phyloP scores from a whole-genome alignment of 2,888 invertebrate species.

The Lasioglossum vierecki region DNA sequence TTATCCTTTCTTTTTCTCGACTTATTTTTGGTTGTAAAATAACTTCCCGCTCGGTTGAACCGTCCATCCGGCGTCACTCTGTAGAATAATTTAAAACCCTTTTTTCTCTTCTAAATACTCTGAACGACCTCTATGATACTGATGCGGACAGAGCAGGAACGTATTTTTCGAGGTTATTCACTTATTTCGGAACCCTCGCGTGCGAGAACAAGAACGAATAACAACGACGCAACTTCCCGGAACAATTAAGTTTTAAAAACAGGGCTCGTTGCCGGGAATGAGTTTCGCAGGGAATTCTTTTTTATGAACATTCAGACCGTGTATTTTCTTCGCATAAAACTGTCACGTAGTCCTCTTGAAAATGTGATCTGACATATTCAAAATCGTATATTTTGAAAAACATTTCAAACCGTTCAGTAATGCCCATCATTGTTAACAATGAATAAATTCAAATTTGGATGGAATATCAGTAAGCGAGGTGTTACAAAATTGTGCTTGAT shows the following conservation, averaged over 20 bases:
- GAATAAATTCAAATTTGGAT: background rate
- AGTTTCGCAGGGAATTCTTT: background rate
- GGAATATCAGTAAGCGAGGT: background rate
- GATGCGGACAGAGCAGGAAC: background rate
- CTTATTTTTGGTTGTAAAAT: background rate
- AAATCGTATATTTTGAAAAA: background rate
- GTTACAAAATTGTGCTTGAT: conserved; percentile 2
- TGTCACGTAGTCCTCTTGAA: background rate
- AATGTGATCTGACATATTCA: background rate
- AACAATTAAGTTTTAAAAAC: background rate
- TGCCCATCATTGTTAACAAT: background rate
- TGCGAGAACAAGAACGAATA: background rate
- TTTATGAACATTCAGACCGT: background rate
- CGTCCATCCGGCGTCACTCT: background rate
- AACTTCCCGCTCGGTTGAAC: background rate
- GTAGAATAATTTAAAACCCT: conserved; percentile 6
- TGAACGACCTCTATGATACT: background rate
- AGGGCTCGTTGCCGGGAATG: background rate
- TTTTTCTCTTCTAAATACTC: background rate
- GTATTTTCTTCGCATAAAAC: background rate
- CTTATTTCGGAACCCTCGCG: background rate
- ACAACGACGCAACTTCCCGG: background rate
- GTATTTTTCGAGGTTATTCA: conserved; percentile 3
- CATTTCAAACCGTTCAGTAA: background rate
- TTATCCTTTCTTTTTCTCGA: background rate